Evolutionary conservation across 2,113 vertebrate genomes (phyloP).

Genomic region (Struthio camelus): DNA sequence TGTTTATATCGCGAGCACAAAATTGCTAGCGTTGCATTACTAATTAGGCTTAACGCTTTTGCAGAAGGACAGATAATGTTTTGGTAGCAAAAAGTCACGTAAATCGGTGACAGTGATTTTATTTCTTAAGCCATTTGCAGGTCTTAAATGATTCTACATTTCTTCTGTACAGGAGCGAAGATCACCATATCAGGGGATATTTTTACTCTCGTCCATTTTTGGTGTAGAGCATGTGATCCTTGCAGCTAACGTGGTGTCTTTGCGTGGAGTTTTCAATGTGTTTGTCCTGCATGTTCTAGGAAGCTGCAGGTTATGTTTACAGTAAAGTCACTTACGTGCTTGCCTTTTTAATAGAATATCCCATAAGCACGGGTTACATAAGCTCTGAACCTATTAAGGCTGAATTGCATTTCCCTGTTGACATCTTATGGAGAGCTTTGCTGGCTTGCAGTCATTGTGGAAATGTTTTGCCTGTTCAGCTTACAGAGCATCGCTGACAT

Average conservation of each 20-base stretch:
- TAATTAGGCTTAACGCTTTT: neutral
- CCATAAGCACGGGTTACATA: conserved; percentile 41
- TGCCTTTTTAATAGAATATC: conserved; percentile 2
- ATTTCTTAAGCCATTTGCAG: neutral
- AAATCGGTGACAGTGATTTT: neutral
- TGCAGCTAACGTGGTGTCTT: neutral
- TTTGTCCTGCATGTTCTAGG: neutral
- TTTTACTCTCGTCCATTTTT: neutral
- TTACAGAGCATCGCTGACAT: conserved; percentile 39
- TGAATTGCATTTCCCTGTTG: conserved; percentile 64
- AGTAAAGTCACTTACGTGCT: conserved; percentile 8
- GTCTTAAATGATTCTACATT: neutral
- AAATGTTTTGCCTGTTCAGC: conserved; percentile 34
- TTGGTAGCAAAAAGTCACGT: neutral
- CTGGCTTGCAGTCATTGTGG: conserved; percentile 39
- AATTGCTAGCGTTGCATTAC: neutral
- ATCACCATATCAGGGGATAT: neutral
- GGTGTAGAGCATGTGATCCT: neutral
- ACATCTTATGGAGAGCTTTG: conserved; percentile 46
- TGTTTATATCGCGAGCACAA: neutral
- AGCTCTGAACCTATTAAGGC: conserved; percentile 54
- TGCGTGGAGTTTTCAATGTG: neutral
- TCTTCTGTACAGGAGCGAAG: neutral
- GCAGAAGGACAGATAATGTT: neutral
- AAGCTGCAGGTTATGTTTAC: conserved; percentile 31